Percentiles rank a stretch among this genome's conserved stretches.
phyloP scores from a whole-genome alignment of 2,797 vertebrate genomes.

The Neostethus bicornis region DNA sequence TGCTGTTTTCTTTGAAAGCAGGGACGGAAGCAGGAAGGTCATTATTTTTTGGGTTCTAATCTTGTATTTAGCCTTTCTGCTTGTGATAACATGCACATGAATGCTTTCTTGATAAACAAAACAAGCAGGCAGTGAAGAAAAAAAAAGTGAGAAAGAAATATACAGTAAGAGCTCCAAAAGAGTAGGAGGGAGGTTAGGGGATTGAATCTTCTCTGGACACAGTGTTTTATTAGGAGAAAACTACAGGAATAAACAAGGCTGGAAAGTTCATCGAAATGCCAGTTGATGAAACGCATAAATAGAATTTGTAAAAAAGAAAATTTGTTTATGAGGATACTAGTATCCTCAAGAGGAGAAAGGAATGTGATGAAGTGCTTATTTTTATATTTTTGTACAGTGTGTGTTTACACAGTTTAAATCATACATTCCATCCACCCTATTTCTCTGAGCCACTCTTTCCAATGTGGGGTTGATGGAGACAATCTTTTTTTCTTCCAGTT shows the following conservation, averaged over 20 bases:
- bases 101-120: constrained; percentile 7
- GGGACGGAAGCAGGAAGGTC: not conserved
- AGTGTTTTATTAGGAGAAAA: not conserved
- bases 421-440: too few species aligned
- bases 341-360: not conserved
- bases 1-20: not conserved
- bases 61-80: constrained; percentile 7
- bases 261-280: not conserved
- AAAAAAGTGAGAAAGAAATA: not conserved
- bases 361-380: not conserved
- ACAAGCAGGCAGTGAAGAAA: not conserved
- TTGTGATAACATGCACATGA: constrained; percentile 1
- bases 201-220: too few species aligned
- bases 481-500: too few species aligned
- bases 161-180: too few species aligned
- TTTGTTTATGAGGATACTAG: not conserved
- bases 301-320: not conserved
- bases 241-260: not conserved
- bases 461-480: too few species aligned
- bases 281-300: not conserved
- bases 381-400: not conserved
- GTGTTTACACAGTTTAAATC: not conserved
- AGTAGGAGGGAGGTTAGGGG: too few species aligned
- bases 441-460: too few species aligned
- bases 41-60: constrained; percentile 3